These are phyloP conservation scores for Typhlichthys subterraneus DNA, from an alignment of 2,797 vertebrate genomes.

Conservation along the genomic window DNA sequence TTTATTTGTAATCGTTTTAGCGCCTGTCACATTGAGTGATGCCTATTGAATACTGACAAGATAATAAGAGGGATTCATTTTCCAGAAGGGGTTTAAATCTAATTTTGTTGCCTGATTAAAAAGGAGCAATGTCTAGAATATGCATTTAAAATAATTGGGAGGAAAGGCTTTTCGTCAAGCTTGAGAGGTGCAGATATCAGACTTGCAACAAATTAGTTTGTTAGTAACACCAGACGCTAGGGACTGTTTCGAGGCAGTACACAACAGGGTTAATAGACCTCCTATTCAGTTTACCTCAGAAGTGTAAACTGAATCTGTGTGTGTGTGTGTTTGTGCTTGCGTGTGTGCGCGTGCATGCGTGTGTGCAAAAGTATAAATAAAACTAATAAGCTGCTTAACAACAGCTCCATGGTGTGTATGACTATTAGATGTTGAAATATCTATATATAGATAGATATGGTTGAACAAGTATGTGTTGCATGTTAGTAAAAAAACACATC, in stretches of 20 bases:
- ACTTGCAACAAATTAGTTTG: constrained; percentile 20
- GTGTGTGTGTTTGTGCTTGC: no score
- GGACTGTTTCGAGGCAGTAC: not conserved
- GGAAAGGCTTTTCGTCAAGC: constrained; percentile 25
- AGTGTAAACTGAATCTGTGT: not conserved
- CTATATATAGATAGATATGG: no score
- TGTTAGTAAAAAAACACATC: no score
- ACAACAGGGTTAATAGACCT: not conserved
- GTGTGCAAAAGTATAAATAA: no score
- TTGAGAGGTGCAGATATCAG: constrained; percentile 25
- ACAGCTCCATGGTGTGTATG: no score
- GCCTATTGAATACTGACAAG: not conserved
- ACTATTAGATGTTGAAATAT: no score
- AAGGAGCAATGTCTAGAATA: constrained; percentile 7
- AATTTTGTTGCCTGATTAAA: constrained; percentile 19
- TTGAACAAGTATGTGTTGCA: no score
- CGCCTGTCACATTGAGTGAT: constrained; percentile 8
- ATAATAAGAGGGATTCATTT: constrained; percentile 11
- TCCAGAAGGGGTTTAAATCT: constrained; percentile 19
- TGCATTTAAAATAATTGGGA: constrained; percentile 34
- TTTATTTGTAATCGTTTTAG: not conserved
- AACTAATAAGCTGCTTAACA: no score
- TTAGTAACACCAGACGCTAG: constrained; percentile 28
- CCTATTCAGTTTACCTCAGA: not conserved
- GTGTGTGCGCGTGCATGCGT: no score